Percentiles rank a stretch among this genome's conserved stretches.
Evolutionary conservation across 2,888 invertebrate genomes (phyloP).

Genomic region (Micoletzkya japonica): DNA sequence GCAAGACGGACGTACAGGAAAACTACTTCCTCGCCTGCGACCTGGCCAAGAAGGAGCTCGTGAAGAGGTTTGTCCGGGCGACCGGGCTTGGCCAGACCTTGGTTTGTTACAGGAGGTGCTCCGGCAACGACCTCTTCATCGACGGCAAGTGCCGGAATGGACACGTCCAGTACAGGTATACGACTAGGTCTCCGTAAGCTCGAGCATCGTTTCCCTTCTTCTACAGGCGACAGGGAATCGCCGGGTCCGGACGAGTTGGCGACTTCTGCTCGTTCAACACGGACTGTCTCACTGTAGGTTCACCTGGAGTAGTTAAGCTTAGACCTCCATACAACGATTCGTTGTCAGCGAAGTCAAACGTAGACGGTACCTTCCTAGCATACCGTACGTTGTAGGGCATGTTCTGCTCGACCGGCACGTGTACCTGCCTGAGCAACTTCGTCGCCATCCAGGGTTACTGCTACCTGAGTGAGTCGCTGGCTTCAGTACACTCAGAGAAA

Average conservation of each 20-base stretch:
- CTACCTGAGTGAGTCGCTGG: conserved; percentile 50
- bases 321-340: not conserved
- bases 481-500: not conserved
- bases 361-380: conserved; percentile 5
- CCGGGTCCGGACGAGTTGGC: conserved; percentile 62
- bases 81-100: not conserved
- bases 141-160: conserved; percentile 54
- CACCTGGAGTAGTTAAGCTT: not conserved
- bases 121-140: conserved; percentile 48
- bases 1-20: conserved; percentile 59
- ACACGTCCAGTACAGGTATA: conserved; percentile 50
- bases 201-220: not conserved
- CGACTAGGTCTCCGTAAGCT: not conserved
- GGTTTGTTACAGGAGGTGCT: conserved; percentile 21
- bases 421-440: conserved; percentile 62
- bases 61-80: conserved; percentile 42
- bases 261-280: conserved; percentile 63
- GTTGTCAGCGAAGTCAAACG: not conserved
- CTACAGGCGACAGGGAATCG: conserved; percentile 55
- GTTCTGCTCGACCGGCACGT: conserved; percentile 63
- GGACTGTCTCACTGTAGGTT: conserved; percentile 58
- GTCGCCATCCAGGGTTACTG: conserved; percentile 63
- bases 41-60: conserved; percentile 45
- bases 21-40: conserved; percentile 58
- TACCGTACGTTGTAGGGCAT: conserved; percentile 51